Base-by-base conservation (phyloP, 1,140 invertebrate genomes). In the Saxidomus purpurata region DNA sequence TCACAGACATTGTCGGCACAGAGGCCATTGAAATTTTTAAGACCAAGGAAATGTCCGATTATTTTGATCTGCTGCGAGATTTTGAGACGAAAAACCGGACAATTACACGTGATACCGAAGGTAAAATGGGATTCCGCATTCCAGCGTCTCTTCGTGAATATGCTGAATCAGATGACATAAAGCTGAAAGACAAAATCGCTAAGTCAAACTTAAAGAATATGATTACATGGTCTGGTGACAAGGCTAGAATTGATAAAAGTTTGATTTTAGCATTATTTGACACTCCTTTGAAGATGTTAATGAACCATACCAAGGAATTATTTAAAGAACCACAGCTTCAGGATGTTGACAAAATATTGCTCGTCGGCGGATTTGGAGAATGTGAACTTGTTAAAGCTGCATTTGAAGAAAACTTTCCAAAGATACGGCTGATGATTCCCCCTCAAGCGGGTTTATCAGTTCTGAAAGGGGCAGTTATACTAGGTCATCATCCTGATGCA, bases 41-140 rank as follows among this genome's bases (percentile, higher is more conserved):
- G 31, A n/a, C 4, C 22, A 22, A 69, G 28, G 59, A 43, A 43
- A 84, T 69, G 59, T 9, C 59, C 8, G 61, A 84, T 69, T 84
- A 84, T 25, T 31, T 84, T 67, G 40, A 84, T 69, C 36, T 84
- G 0, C 63, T 84, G 8, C 22, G 63, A 31, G 59, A 84, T n/a
- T 84, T 84, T 49, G 81, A 84, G 34, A 67, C 43, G 15, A 84
- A 84, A 28, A 84, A 84, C 22, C 22, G 81, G 8, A 84, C 59
- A 40, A 43, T 84, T n/a, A 47, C 34, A 25, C 9, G n/a, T 17
- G 34, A 38, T 11, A 82, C 34, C 11, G 59, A 82, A 6, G 80
- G 55, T 13, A 38, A 34, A 25, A 4, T 82, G 15, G 36, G 0
- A 38, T 82, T 25, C 38, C 80, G 17, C 17, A 49, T 84, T 19